These are phyloP conservation scores for Saxidomus purpurata DNA, from an alignment of 1,140 invertebrate species.

Conservation along the genomic window DNA sequence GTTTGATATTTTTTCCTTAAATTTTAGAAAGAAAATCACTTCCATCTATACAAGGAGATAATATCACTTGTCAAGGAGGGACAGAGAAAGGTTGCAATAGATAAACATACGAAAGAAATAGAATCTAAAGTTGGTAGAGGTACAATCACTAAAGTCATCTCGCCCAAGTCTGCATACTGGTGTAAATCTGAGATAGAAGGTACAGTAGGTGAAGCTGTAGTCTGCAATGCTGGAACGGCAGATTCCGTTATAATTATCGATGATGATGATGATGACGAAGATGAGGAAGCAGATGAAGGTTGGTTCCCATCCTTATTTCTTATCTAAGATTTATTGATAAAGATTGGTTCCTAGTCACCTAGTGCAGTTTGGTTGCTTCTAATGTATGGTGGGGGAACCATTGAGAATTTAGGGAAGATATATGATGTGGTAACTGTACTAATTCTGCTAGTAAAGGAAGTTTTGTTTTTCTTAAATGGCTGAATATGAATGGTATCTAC, in stretches of 20 bases:
- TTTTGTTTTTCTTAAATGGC: too few relatives aligned
- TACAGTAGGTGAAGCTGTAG: not conserved
- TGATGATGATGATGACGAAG: not conserved
- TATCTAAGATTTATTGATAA: too few relatives aligned
- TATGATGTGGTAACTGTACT: too few relatives aligned
- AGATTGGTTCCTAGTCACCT: too few relatives aligned
- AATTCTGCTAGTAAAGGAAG: too few relatives aligned
- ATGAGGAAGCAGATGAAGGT: not conserved
- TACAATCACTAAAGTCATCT: not conserved
- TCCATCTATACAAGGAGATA: conserved; percentile 35
- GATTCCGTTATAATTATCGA: too few relatives aligned
- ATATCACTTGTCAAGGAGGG: not conserved
- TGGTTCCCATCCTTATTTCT: too few relatives aligned
- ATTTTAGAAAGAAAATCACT: conserved; percentile 48
- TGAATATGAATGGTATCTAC: too few relatives aligned
- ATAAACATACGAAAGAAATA: conserved; percentile 26
- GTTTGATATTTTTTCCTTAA: not conserved
- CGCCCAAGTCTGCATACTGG: not conserved
- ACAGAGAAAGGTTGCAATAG: conserved; percentile 4
- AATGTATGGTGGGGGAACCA: too few relatives aligned
- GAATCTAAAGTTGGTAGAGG: conserved; percentile 40
- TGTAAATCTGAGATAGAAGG: not conserved
- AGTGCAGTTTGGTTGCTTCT: too few relatives aligned
- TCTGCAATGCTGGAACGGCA: too few relatives aligned
- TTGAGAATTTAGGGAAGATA: too few relatives aligned